Evolutionary conservation across 2,888 invertebrate genomes (phyloP).

Genomic region (Plutella xylostella): DNA sequence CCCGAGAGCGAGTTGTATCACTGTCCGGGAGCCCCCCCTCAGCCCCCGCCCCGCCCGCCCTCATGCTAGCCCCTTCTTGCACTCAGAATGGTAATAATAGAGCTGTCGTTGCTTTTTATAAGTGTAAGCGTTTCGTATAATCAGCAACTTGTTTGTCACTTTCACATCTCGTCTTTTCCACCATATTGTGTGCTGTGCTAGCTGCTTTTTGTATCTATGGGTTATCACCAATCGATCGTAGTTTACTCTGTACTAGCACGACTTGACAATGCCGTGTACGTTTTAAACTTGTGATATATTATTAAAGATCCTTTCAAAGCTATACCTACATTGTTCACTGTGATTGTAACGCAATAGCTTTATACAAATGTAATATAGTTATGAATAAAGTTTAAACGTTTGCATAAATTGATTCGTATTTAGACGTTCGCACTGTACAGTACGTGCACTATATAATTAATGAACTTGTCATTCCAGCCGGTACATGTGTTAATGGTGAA

Average conservation of each 20-base stretch:
- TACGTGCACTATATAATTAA: conserved; percentile 37
- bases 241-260: conserved; percentile 55
- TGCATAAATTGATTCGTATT: conserved; percentile 17
- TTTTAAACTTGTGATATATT: neutral
- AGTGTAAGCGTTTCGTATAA: conserved; percentile 66
- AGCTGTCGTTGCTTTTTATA: conserved; percentile 68
- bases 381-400: neutral
- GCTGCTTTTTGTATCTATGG: conserved; percentile 70
- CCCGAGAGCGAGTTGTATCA: conserved; percentile 17
- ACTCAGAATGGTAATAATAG: conserved; percentile 63
- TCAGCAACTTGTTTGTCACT: conserved; percentile 64
- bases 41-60: conserved; percentile 1
- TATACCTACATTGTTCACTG: neutral
- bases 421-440: conserved; percentile 53
- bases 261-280: conserved; percentile 25
- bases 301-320: neutral
- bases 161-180: conserved; percentile 67
- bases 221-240: conserved; percentile 60
- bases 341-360: conserved; percentile 3
- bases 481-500: neutral
- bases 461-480: neutral
- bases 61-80: conserved; percentile 9
- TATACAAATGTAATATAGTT: neutral
- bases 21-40: neutral
- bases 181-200: conserved; percentile 69